Conservation (phyloP, 2,888 invertebrate genomes). For the Ochropleura plecta region DNA sequence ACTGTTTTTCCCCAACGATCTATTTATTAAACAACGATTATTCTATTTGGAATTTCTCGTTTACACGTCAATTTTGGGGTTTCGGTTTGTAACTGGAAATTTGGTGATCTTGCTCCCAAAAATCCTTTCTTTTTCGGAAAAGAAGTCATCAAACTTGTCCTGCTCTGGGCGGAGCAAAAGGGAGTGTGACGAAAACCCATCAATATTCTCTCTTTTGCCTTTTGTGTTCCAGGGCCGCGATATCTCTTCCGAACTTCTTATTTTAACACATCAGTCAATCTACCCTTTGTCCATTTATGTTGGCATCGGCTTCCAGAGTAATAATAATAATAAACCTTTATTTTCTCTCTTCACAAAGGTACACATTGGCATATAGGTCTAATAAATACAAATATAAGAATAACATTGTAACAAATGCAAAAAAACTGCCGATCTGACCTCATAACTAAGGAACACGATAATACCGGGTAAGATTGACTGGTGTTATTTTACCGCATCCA, state of each 20-base stretch:
- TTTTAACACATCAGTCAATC: not conserved
- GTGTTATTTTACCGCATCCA: constrained; percentile 48
- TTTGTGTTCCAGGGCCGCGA: no score
- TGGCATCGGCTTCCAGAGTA: not conserved
- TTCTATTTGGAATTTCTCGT: not conserved
- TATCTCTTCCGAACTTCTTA: not conserved
- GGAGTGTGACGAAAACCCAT: no score
- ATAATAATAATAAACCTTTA: no score
- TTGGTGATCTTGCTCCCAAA: not conserved
- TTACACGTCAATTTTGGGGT: not conserved
- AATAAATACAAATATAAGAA: no score
- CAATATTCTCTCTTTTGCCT: no score
- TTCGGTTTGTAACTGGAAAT: not conserved
- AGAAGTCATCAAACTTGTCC: no score
- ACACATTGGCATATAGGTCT: no score
- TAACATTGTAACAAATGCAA: no score
- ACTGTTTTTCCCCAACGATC: no score
- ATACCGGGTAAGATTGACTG: not conserved
- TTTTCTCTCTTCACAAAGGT: no score
- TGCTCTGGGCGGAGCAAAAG: no score
- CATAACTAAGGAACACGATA: not conserved
- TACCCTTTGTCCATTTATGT: not conserved
- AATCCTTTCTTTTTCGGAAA: not conserved
- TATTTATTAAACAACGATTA: no score
- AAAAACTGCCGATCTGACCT: not conserved